Evolutionary conservation across 2,888 invertebrate genomes (phyloP).

Genomic region (Sympetrum striolatum): DNA sequence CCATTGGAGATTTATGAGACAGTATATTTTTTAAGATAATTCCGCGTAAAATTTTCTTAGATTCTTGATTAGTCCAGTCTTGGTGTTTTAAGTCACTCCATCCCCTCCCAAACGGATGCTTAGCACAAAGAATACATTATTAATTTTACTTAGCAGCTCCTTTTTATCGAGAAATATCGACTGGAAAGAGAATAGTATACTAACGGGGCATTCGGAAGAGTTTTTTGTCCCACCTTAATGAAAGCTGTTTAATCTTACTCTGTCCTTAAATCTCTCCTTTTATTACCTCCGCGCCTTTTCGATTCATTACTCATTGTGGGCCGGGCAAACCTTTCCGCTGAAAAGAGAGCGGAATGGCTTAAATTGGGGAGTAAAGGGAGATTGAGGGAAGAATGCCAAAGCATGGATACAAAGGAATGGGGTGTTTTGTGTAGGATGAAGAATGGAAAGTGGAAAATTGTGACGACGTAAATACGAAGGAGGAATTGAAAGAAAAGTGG

Average conservation of each 20-base stretch:
- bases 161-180: neutral
- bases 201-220: neutral
- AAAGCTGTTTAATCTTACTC: neutral
- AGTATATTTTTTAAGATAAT: too few relatives aligned
- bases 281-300: neutral
- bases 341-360: neutral
- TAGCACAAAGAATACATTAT: too few relatives aligned
- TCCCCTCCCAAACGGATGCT: too few relatives aligned
- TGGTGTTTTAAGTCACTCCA: too few relatives aligned
- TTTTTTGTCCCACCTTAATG: neutral
- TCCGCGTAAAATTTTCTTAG: too few relatives aligned
- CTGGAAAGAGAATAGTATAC: neutral
- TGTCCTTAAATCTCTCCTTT: neutral
- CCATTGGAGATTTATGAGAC: too few relatives aligned
- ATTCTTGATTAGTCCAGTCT: too few relatives aligned
- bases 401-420: neutral
- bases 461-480: too few relatives aligned
- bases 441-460: too few relatives aligned
- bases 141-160: neutral
- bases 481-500: too few relatives aligned
- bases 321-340: neutral
- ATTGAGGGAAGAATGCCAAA: neutral
- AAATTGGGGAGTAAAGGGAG: neutral
- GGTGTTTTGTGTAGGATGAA: too few relatives aligned
- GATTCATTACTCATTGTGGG: neutral